Percentiles rank a stretch among this genome's conserved stretches.
phyloP scores from a whole-genome alignment of 2,888 invertebrate species.

The Diarsia mendica region DNA sequence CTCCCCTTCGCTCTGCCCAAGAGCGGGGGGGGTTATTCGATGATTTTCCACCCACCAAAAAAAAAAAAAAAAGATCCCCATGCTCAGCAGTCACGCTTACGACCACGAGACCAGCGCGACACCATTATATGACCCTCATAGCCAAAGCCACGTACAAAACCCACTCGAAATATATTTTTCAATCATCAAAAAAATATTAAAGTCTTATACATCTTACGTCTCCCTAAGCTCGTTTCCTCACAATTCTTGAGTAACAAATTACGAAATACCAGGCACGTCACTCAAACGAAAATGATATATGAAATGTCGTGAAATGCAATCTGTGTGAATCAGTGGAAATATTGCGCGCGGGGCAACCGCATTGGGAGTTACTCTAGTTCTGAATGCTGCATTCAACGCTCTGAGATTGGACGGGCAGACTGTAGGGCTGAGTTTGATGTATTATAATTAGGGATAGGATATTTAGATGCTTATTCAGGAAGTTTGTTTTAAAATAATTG shows the following conservation, averaged over 20 bases:
- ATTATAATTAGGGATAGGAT: background rate
- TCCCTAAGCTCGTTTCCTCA: slow-evolving; percentile 25
- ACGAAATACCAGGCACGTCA: slow-evolving; percentile 69
- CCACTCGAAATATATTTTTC: background rate
- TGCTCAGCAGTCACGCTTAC: too few species aligned
- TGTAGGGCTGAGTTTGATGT: background rate
- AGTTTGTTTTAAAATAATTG: too few species aligned
- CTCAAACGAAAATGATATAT: slow-evolving; percentile 76
- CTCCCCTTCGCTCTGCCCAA: too few species aligned
- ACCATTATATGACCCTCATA: background rate
- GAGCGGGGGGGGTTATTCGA: too few species aligned
- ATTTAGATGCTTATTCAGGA: too few species aligned
- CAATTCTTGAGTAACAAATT: slow-evolving; percentile 66
- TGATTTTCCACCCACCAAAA: too few species aligned
- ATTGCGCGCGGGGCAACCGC: slow-evolving; percentile 72
- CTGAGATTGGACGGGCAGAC: background rate
- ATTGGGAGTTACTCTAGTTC: slow-evolving; percentile 46
- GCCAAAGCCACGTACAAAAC: background rate
- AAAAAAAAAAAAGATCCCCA: too few species aligned
- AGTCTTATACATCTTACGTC: slow-evolving; percentile 9
- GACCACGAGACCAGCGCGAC: too few species aligned
- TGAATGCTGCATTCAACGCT: slow-evolving; percentile 52
- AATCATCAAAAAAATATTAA: slow-evolving; percentile 9
- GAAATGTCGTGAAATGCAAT: slow-evolving; percentile 81
- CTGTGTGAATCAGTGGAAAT: slow-evolving; percentile 79